Conservation (phyloP, 2,888 invertebrate genomes). For the Kuschelorhynchus macadamiae region DNA sequence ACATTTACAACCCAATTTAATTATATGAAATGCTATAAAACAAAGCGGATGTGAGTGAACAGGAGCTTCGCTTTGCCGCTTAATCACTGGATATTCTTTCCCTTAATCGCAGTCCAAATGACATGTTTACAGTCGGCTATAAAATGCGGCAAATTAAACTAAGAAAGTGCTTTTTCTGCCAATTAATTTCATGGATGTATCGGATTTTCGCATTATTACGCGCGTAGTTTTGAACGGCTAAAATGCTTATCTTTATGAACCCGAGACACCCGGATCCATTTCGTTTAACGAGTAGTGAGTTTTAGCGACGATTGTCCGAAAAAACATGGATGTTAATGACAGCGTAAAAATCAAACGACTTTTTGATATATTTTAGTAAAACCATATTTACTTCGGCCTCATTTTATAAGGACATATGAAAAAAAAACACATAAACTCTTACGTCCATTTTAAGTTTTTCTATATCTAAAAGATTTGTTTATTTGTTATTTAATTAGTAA, state of each 20-base stretch:
- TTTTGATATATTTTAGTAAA: no score
- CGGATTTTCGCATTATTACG: conserved; percentile 49
- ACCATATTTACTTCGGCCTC: no score
- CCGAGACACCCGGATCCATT: conserved; percentile 35
- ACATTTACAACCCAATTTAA: no score
- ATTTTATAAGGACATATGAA: no score
- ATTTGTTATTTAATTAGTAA: no score
- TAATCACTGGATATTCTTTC: neutral
- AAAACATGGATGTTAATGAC: no score
- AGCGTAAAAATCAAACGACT: no score
- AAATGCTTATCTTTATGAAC: conserved; percentile 43
- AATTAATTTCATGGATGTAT: conserved; percentile 52
- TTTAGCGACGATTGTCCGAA: conserved; percentile 14
- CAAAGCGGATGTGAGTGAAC: neutral
- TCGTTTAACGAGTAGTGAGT: conserved; percentile 32
- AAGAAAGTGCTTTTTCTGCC: conserved; percentile 47
- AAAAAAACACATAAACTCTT: no score
- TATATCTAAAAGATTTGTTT: no score
- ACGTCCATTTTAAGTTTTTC: no score
- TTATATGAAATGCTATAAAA: no score
- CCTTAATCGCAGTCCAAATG: conserved; percentile 19
- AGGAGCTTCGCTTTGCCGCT: neutral
- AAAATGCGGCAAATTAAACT: conserved; percentile 46
- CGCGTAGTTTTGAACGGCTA: conserved; percentile 28
- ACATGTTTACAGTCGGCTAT: conserved; percentile 42